These are phyloP conservation scores for Phenacoccus solenopsis DNA, from an alignment of 1,140 invertebrate species.

Conservation along the genomic window DNA sequence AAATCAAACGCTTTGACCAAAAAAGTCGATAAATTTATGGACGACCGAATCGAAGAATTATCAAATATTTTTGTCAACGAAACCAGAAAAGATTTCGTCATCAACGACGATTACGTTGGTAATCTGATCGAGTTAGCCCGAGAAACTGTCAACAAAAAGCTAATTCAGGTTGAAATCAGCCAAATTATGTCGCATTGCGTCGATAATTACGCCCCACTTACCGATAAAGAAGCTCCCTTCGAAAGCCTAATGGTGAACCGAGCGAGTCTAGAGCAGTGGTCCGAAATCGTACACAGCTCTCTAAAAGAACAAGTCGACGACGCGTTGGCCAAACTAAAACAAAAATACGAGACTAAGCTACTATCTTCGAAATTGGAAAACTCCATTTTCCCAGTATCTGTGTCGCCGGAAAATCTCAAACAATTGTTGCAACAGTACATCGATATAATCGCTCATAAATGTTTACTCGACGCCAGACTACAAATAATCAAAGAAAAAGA, in stretches of 20 bases:
- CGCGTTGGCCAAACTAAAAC: conserved; percentile 48
- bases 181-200: conserved; percentile 52
- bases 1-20: conserved; percentile 24
- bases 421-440: conserved; percentile 46
- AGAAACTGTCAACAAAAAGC: conserved; percentile 52
- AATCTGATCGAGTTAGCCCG: conserved; percentile 53
- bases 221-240: conserved; percentile 28
- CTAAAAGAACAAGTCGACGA: conserved; percentile 53
- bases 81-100: conserved; percentile 37
- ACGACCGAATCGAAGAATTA: conserved; percentile 36
- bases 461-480: conserved; percentile 56
- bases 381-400: neutral
- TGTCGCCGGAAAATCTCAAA: neutral
- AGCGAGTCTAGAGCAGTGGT: conserved; percentile 51
- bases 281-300: conserved; percentile 50
- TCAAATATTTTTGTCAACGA: conserved; percentile 50
- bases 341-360: conserved; percentile 44
- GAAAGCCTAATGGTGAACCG: conserved; percentile 38
- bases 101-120: conserved; percentile 39
- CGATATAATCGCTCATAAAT: conserved; percentile 60
- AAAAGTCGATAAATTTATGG: conserved; percentile 25
- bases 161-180: conserved; percentile 57
- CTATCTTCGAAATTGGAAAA: conserved; percentile 26
- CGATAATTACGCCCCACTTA: conserved; percentile 43
- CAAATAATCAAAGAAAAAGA: conserved; percentile 38